Base-by-base conservation (phyloP, 1,140 invertebrate genomes). In the Drosophila cardini region DNA sequence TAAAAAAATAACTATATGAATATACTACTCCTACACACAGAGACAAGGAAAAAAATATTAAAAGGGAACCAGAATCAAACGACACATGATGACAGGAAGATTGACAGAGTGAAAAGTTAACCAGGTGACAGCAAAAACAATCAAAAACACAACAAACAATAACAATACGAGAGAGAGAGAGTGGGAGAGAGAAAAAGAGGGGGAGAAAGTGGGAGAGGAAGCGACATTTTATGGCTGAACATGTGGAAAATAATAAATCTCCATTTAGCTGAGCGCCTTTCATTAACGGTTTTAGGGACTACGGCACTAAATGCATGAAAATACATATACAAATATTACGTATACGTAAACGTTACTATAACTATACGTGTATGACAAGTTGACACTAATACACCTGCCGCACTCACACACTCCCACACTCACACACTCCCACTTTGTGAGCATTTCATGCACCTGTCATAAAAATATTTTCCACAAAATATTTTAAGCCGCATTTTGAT, bases 401-500 rank as follows among this genome's bases (percentile, higher is more conserved):
- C 34, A 45, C 63, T 2, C 40, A 15, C 6, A n/a, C 10, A 40
- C 56, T n/a, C n/a, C n/a, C n/a, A 69, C 48, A 42, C 18, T 34
- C 38, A 26, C 13, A 6, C 56, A 18, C 42, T 18, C 13, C 30
- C n/a, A 40, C 16, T 63, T 16, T 56, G 21, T 26, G 10, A 57
- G 50, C 38, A 32, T 42, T 45, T 62, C 69, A 73, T 85, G 75
- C 82, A 85, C 82, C 82, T 86, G 83, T 87, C 83, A 78, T 82
- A 77, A 76, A 86, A 86, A 82, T 82, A 82, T 86, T 86, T 86
- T 86, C 76, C 83, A 40, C 78, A 81, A 76, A 86, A 86, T 86
- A 86, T 86, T 86, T 86, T 86, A 86, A 86, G 83, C 83, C 78
- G 72, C 78, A 86, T 78, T 86, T 86, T 87, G 83, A 86, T 76